A percentile compares a stretch with the other conserved stretches of the same genome.
Evolutionary conservation across 2,113 vertebrate genomes (phyloP).

Genomic region (Barnardius zonarius): DNA sequence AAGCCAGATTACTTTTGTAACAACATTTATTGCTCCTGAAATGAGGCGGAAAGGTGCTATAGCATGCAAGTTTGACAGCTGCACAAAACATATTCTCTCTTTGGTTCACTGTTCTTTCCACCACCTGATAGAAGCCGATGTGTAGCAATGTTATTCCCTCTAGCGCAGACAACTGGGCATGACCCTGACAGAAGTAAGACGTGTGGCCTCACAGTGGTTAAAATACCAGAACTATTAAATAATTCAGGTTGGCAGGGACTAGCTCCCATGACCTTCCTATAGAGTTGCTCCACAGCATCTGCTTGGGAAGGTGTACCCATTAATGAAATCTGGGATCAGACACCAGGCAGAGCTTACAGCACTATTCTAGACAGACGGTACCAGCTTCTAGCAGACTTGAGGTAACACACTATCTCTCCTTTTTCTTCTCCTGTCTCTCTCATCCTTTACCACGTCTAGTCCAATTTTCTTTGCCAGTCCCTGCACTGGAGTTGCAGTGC

Average conservation of each 20-base stretch:
- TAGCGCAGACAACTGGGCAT: not conserved
- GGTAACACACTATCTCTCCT: not conserved
- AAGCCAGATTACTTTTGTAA: not conserved
- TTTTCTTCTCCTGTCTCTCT: not conserved
- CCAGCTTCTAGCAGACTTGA: not conserved
- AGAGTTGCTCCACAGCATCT: not conserved
- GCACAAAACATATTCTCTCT: not conserved
- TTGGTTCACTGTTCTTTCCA: not conserved
- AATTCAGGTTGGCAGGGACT: not conserved
- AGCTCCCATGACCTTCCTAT: not conserved
- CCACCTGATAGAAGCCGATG: not conserved
- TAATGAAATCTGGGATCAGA: not conserved
- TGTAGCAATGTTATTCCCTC: not conserved
- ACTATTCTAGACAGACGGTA: not conserved
- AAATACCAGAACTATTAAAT: not conserved
- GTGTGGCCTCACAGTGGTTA: not conserved
- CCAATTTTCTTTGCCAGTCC: not conserved
- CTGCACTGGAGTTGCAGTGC: not conserved
- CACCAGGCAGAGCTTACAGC: not conserved
- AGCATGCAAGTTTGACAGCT: not conserved
- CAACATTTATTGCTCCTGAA: not conserved
- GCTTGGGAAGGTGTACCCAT: not conserved
- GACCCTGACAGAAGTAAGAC: not conserved
- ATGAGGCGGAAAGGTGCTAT: not conserved
- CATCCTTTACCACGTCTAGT: not conserved